Base-by-base conservation (phyloP, 1,140 invertebrate genomes). In the Monomorium pharaonis region DNA sequence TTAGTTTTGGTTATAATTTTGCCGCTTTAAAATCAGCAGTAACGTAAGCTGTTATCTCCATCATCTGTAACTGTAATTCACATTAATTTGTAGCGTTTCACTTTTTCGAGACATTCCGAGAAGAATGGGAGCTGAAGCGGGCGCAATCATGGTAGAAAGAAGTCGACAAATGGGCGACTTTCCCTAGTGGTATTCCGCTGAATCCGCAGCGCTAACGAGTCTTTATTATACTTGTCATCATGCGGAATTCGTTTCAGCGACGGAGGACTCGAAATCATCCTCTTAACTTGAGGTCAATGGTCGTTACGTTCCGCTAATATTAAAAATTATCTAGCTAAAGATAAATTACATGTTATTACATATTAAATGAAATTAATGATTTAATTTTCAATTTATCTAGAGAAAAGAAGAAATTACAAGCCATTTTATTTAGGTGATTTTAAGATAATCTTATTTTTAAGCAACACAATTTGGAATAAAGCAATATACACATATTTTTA, bases 181-280 rank as follows among this genome's bases (percentile, higher is more conserved):
- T 62, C 42, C 44, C 60, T 49, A 21, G 60, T 37, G 44, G 42
- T 86, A 80, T 80, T 51, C 30, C 14, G 87, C 56, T 63, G 77
- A 63, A 67, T 60, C 51, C 18, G 9, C 18, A 56, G 21, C 24
- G 63, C 72, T 90, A 90, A 90, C 88, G 88, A 88, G 77, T 60
- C 65, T 84, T 90, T 90, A 90, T 90, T 90, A 90, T 90, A 86
- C 62, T 80, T 56, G 74, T 88, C 86, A 86, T 90, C 65, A 44
- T 14, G 42, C 21, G 24, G 37, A 56, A 62, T 88, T 86, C 70
- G 67, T 85, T 81, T 72, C 49, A 33, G 3, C 9, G 4, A 1
- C n/a, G 16, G 42, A 85, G 18, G 30, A n/a, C 56, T 75, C 21
- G 44, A 14, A 42, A 42, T 54, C 30, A 27, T 30, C n/a, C 30